Percentiles rank a stretch among this genome's conserved stretches.
phyloP scores from a whole-genome alignment of 1,140 invertebrate genomes.

The Cotesia chilonis region DNA sequence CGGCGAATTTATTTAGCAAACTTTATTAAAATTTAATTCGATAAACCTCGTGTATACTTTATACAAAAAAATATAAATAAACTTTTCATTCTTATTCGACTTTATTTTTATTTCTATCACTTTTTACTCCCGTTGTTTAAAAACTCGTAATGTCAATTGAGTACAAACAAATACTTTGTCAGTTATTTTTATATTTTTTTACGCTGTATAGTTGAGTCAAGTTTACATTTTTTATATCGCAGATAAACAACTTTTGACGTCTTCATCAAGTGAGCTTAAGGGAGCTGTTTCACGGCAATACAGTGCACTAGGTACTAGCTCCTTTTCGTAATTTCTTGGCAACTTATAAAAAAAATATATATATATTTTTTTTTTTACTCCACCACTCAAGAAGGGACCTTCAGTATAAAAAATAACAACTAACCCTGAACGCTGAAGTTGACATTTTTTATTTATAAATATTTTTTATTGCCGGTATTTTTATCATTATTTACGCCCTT shows the following conservation, averaged over 20 bases:
- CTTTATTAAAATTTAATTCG: constrained; percentile 8
- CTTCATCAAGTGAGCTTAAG: constrained; percentile 14
- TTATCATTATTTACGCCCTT: neutral
- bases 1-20: neutral
- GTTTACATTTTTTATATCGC: too few relatives aligned
- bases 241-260: too few relatives aligned
- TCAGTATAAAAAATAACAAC: neutral
- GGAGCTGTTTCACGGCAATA: constrained; percentile 28
- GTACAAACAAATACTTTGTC: constrained; percentile 19
- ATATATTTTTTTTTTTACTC: neutral
- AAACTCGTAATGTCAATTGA: too few relatives aligned
- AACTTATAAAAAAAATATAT: neutral
- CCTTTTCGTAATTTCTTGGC: constrained; percentile 18
- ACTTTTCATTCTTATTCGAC: neutral
- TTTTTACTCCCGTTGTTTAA: too few relatives aligned
- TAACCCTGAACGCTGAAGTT: constrained; percentile 1
- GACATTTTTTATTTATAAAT: constrained; percentile 3
- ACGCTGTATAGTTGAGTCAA: too few relatives aligned
- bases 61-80: neutral
- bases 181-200: constrained; percentile 20
- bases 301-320: neutral
- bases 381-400: neutral
- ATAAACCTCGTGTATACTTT: constrained; percentile 17
- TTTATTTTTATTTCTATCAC: constrained; percentile 3
- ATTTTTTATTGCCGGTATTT: constrained; percentile 1